These are phyloP conservation scores for Lepas anatifera DNA, from an alignment of 2,888 invertebrate genomes.

Conservation along the genomic window DNA sequence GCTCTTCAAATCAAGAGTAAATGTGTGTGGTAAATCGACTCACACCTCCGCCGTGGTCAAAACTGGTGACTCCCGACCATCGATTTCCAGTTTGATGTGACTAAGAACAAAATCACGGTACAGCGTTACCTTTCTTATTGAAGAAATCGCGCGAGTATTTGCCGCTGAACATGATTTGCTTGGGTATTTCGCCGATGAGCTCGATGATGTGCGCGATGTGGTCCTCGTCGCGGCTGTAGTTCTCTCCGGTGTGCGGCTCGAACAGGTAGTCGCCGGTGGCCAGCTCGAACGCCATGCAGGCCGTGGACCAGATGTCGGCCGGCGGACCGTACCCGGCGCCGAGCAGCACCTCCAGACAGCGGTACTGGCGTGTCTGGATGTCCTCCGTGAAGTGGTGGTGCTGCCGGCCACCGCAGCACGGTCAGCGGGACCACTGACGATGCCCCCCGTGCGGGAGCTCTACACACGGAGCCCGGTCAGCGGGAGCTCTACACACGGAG, in stretches of 20 bases:
- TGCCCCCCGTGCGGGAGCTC: too few relatives aligned
- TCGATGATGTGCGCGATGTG: constrained; percentile 99
- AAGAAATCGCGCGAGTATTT: constrained; percentile 90
- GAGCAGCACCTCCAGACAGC: constrained; percentile 72
- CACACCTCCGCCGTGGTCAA: too few relatives aligned
- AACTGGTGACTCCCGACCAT: too few relatives aligned
- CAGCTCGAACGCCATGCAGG: constrained; percentile 98
- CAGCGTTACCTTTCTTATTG: constrained; percentile 64
- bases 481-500: too few relatives aligned
- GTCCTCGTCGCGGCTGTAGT: constrained; percentile 95
- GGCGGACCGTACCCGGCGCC: constrained; percentile 94
- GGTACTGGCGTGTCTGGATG: constrained; percentile 96
- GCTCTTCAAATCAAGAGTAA: too few relatives aligned
- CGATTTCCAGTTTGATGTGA: too few relatives aligned
- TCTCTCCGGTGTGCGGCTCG: constrained; percentile 92
- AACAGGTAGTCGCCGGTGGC: constrained; percentile 99
- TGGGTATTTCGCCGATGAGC: constrained; percentile 89
- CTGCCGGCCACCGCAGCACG: constrained; percentile 32
- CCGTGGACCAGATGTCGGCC: constrained; percentile 99
- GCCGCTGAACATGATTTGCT: constrained; percentile 80
- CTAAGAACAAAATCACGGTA: too few relatives aligned
- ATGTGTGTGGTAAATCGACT: too few relatives aligned
- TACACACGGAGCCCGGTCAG: too few relatives aligned
- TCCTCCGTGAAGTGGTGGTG: constrained; percentile 97
- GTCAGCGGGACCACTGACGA: neutral